Base-by-base conservation (phyloP, 2,888 invertebrate species). In the Tinea pellionella region DNA sequence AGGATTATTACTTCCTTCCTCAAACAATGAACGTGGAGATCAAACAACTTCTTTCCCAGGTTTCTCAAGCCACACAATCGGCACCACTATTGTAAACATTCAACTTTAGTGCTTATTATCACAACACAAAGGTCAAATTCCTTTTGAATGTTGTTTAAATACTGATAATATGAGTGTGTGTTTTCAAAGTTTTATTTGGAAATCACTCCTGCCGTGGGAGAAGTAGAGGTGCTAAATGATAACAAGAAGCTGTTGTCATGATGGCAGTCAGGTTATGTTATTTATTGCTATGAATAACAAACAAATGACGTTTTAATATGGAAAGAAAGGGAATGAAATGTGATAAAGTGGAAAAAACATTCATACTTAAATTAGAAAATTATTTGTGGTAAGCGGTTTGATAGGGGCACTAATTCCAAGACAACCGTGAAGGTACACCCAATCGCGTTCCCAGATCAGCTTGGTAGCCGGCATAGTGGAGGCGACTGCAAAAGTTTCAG, bases 151-250 rank as follows among this genome's bases (percentile, higher is more conserved):
- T 6, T 37, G 37, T 6, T 9, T 37, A 6, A 37, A 37, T 9
- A 37, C 2, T 37, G 37, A 37, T n/a, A 9, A 9, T 37, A n/a
- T 37, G n/a, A 37, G 37, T 37, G 37, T 37, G n/a, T 9, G 37
- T 37, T 12, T 37, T 9, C n/a, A n/a, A 6, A 37, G 37, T 37
- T n/a, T 47, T 18, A 53, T 53, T 53, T 53, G 53, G 53, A 53
- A 24, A n/a, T 9, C 18, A 53, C 59, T 13, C 19, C 55, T n/a
- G 64, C 66, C 80, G 84, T 85, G 85, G 83, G 85, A 84, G 79
- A 73, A 67, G 63, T 60, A 60, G 71, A 85, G 80, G 84, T 83
- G 84, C 71, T 85, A 85, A 55, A 85, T 78, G 73, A 76, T 77
- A 80, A 80, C 75, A 76, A 80, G 78, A 75, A 73, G 71, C 64